Conservation (phyloP, 2,113 vertebrate species). For the Dicrurus megarhynchus region DNA sequence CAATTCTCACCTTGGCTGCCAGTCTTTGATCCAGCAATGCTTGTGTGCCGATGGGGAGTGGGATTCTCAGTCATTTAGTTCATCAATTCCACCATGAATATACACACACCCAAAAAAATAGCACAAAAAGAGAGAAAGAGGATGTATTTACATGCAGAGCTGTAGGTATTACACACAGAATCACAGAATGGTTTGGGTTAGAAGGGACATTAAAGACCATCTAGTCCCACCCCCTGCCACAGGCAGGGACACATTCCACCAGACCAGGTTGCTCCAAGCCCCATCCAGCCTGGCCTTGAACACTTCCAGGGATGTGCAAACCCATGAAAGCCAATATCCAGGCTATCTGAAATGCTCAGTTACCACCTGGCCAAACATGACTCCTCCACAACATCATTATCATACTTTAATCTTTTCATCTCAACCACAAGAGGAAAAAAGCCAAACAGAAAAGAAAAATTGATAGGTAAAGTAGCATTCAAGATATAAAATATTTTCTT, state of each 20-base stretch:
- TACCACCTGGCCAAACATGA: not conserved
- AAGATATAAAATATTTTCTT: constrained; percentile 58
- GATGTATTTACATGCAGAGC: not conserved
- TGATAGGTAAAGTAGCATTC: constrained; percentile 29
- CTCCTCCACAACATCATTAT: not conserved
- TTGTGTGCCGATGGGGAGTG: not conserved
- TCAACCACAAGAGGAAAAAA: not conserved
- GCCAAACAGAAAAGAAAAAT: not conserved
- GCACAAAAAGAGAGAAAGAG: not conserved
- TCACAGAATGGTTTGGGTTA: not conserved
- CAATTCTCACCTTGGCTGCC: not conserved
- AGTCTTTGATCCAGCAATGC: not conserved
- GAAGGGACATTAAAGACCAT: not conserved
- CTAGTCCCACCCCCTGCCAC: not conserved
- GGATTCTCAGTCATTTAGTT: not conserved
- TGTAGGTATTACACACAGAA: not conserved
- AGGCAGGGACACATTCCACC: not conserved
- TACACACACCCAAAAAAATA: not conserved
- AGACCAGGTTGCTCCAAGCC: not conserved
- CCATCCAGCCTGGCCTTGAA: not conserved
- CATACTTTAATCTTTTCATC: not conserved
- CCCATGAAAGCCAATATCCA: not conserved
- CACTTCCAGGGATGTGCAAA: not conserved
- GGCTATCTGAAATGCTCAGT: not conserved
- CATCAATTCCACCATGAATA: not conserved